phyloP scores from a whole-genome alignment of 2,797 vertebrate genomes.

The Poecile montanus region DNA sequence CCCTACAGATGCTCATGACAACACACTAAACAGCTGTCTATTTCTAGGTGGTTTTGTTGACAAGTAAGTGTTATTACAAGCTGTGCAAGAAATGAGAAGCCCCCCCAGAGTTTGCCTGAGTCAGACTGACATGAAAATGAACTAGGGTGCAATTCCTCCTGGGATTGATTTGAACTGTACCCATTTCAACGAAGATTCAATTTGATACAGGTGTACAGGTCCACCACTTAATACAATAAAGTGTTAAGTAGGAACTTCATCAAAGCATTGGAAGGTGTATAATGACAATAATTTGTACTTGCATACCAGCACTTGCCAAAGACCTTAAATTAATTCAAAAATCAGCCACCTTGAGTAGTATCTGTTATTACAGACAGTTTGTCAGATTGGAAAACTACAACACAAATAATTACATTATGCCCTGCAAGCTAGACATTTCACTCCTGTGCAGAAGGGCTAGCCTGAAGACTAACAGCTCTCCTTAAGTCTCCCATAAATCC shows the following conservation, averaged over 20 bases:
- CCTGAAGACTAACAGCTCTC: neutral
- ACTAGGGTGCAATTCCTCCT: neutral
- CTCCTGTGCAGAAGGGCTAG: neutral
- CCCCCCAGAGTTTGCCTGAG: neutral
- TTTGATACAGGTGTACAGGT: neutral
- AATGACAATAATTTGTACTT: neutral
- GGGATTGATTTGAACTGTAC: neutral
- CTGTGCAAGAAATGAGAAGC: neutral
- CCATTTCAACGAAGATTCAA: neutral
- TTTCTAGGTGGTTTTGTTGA: neutral
- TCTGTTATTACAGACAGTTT: neutral
- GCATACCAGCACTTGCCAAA: neutral
- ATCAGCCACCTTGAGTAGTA: neutral
- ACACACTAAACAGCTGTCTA: neutral
- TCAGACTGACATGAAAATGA: neutral
- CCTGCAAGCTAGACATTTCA: neutral
- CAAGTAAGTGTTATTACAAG: neutral
- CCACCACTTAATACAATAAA: neutral
- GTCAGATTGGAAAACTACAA: neutral
- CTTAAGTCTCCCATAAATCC: neutral
- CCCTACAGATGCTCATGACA: neutral
- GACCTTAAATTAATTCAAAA: neutral
- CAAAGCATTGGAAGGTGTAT: neutral
- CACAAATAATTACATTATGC: neutral
- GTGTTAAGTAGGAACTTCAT: neutral